Conservation (phyloP, 2,797 vertebrate species). For the Mionectes olivaceus region DNA sequence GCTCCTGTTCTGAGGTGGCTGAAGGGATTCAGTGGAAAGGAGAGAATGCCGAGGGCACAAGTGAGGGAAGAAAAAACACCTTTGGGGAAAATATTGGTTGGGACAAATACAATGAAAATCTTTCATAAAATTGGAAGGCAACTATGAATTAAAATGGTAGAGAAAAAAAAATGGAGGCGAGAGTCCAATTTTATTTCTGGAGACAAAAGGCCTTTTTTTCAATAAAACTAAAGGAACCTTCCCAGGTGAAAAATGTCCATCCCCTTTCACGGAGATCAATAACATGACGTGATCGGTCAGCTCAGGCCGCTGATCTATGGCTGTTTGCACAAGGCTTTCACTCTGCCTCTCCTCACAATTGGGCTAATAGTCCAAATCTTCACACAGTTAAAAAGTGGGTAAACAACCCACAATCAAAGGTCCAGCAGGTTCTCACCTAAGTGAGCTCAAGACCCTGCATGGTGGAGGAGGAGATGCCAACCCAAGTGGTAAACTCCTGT, state of each 20-base stretch:
- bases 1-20: neutral
- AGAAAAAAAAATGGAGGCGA: neutral
- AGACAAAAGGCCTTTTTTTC: neutral
- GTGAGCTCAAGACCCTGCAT: accelerated
- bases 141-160: neutral
- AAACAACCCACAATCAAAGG: neutral
- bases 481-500: neutral
- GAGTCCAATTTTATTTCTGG: neutral
- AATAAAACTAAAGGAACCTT: slow-evolving; percentile 17
- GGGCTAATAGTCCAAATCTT: slow-evolving; percentile 23
- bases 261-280: slow-evolving; percentile 39
- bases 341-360: slow-evolving; percentile 1
- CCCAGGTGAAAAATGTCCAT: slow-evolving; percentile 23
- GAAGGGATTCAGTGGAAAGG: neutral
- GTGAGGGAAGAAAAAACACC: neutral
- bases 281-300: neutral
- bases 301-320: slow-evolving; percentile 8
- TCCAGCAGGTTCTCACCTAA: neutral
- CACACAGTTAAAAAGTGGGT: neutral
- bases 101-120: neutral
- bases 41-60: neutral
- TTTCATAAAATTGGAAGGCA: neutral
- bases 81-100: neutral
- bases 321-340: slow-evolving; percentile 36
- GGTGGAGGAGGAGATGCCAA: neutral